Percentiles rank a stretch among this genome's conserved stretches.
Evolutionary conservation across 2,113 vertebrate species (phyloP).

Genomic region (Pelecanoides urinatrix): DNA sequence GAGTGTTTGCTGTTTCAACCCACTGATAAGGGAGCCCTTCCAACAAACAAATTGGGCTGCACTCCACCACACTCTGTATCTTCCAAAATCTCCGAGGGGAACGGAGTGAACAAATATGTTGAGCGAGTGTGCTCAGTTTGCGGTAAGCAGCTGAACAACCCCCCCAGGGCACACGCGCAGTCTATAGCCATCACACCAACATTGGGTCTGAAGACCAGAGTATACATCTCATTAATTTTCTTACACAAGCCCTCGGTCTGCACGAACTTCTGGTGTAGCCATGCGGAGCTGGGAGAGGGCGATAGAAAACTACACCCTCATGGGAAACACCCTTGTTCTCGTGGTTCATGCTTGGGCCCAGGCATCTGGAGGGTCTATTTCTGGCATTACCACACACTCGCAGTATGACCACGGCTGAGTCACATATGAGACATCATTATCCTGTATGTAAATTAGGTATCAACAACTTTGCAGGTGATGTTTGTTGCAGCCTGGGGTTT

Average conservation of each 20-base stretch:
- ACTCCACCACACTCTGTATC: not conserved
- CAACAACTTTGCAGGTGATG: conserved; percentile 41
- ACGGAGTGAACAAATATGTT: conserved; percentile 5
- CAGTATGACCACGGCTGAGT: conserved; percentile 29
- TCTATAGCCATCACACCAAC: not conserved
- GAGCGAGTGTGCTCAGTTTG: not conserved
- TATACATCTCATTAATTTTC: not conserved
- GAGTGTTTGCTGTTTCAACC: not conserved
- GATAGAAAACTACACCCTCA: not conserved
- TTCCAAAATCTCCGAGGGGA: conserved; percentile 29
- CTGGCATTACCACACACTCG: not conserved
- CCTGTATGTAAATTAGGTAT: not conserved
- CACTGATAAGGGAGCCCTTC: not conserved
- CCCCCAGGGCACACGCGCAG: not conserved
- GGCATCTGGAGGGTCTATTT: conserved; percentile 23
- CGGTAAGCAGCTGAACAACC: not conserved
- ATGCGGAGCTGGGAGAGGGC: not conserved
- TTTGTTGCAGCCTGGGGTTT: not conserved
- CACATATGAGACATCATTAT: not conserved
- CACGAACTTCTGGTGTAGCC: not conserved
- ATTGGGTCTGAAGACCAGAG: not conserved
- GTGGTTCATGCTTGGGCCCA: not conserved
- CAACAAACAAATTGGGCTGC: conserved; percentile 23
- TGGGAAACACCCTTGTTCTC: not conserved
- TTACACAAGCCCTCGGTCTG: not conserved